Evolutionary conservation across 2,113 vertebrate species (phyloP).

Genomic region (Tupaia chinensis): DNA sequence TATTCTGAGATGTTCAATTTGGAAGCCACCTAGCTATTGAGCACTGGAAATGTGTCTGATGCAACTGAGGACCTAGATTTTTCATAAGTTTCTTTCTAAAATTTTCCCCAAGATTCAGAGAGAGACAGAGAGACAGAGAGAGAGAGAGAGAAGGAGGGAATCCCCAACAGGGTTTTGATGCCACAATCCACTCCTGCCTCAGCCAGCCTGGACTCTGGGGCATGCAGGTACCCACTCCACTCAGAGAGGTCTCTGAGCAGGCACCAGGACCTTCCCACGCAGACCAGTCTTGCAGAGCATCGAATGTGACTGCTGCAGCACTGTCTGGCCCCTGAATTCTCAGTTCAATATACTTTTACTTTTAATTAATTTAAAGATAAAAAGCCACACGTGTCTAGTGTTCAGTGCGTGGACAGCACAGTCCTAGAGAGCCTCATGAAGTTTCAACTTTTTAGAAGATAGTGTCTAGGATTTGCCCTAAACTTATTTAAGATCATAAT

Average conservation of each 20-base stretch:
- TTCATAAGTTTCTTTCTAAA: neutral
- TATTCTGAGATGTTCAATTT: neutral
- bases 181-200: no score
- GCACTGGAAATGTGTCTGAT: neutral
- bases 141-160: no score
- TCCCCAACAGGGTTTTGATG: no score
- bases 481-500: conserved; percentile 1
- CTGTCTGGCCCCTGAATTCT: no score
- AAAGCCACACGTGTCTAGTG: neutral
- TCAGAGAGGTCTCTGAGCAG: no score
- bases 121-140: no score
- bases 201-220: no score
- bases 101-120: no score
- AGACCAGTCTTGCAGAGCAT: no score
- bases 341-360: neutral
- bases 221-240: no score
- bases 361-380: conserved; percentile 24
- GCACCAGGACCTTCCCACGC: no score
- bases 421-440: neutral
- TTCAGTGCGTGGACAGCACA: neutral
- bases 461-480: neutral
- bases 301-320: no score
- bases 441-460: conserved; percentile 21
- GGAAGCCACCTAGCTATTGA: neutral
- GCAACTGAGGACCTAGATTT: neutral